Conservation (phyloP, 2,113 vertebrate genomes). For the Herpetotheres cachinnans region DNA sequence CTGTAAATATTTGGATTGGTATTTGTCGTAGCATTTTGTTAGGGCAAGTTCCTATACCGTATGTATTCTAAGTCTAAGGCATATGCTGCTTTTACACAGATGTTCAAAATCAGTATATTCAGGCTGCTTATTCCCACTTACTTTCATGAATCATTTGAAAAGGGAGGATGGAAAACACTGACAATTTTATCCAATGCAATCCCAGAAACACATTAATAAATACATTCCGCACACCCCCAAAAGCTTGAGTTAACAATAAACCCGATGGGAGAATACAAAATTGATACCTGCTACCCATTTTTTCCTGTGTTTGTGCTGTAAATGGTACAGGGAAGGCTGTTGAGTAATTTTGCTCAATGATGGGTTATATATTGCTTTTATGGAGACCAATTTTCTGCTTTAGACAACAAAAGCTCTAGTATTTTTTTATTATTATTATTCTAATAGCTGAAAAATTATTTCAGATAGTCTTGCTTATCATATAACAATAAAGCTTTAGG, state of each 20-base stretch:
- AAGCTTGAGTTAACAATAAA: slow-evolving; percentile 20
- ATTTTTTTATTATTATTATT: not conserved
- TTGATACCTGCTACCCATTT: not conserved
- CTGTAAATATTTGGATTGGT: slow-evolving; percentile 7
- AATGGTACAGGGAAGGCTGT: not conserved
- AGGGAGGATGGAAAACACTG: not conserved
- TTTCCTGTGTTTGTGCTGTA: not conserved
- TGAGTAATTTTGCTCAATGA: slow-evolving; percentile 35
- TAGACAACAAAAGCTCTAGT: not conserved
- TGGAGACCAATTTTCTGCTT: slow-evolving; percentile 28
- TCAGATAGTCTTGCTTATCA: slow-evolving; percentile 67
- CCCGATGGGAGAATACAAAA: not conserved
- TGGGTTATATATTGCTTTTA: not conserved
- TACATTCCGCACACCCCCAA: not conserved
- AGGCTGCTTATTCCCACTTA: not conserved
- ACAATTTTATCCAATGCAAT: not conserved
- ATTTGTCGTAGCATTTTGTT: not conserved
- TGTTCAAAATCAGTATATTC: not conserved
- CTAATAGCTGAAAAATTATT: slow-evolving; percentile 67
- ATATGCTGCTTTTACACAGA: not conserved
- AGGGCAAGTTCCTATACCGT: not conserved
- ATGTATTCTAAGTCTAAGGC: not conserved
- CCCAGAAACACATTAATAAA: not conserved
- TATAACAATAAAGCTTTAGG: slow-evolving; percentile 74
- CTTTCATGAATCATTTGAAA: slow-evolving; percentile 21